phyloP scores from a whole-genome alignment of 2,113 vertebrate genomes.

The Forbesichthys agassizii region DNA sequence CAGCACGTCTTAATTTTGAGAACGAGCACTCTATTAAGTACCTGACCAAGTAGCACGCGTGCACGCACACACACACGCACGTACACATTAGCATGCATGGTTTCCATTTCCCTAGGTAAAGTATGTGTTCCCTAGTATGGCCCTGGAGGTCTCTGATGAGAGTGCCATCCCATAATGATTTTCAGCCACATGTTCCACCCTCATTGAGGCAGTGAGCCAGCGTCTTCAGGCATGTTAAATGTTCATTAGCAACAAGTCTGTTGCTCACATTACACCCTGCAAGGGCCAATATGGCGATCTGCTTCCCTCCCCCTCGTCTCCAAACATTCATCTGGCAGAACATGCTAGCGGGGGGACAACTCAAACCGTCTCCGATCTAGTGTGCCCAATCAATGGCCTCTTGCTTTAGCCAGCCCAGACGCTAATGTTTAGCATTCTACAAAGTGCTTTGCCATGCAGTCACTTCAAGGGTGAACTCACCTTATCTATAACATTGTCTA shows the following conservation, averaged over 20 bases:
- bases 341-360: not conserved
- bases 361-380: not conserved
- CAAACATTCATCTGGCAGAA: constrained; percentile 10
- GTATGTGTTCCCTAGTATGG: not conserved
- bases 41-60: not conserved
- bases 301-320: not conserved
- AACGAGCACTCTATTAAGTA: no score
- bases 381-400: not conserved
- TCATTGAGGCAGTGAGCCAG: not conserved
- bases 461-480: no score
- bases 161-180: constrained; percentile 3
- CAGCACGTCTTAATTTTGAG: no score
- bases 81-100: constrained; percentile 3
- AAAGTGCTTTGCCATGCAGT: no score
- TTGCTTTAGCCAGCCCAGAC: not conserved
- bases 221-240: constrained; percentile 6
- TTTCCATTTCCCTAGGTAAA: not conserved
- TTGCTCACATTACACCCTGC: constrained; percentile 5
- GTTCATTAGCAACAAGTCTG: constrained; percentile 16
- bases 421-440: no score
- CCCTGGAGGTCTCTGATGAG: not conserved
- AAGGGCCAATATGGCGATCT: no score
- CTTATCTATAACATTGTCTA: no score
- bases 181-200: constrained; percentile 1
- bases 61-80: constrained; percentile 21